These are phyloP conservation scores for Eucidaris tribuloides DNA, from an alignment of 35 echinoderm and acorn worm species.

Conservation along the genomic window DNA sequence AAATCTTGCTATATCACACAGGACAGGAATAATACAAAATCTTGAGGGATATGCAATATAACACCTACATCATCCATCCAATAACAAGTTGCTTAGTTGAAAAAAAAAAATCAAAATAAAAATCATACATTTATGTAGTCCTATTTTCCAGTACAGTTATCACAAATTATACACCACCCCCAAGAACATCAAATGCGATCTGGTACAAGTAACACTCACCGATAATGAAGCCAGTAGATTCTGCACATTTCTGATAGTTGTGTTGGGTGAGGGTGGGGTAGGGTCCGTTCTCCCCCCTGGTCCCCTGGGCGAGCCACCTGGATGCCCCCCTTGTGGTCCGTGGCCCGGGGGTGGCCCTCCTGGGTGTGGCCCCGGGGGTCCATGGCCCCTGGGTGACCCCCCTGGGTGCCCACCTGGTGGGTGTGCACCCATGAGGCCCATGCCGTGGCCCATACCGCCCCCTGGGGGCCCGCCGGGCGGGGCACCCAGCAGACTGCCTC, in stretches of 20 bases:
- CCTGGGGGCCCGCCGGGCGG: neutral
- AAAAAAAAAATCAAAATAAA: neutral
- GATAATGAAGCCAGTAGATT: slow-evolving; percentile 61
- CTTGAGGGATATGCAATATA: neutral
- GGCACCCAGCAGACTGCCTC: neutral
- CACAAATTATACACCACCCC: neutral
- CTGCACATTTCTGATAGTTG: slow-evolving; percentile 70
- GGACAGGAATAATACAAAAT: too few relatives aligned
- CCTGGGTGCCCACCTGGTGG: neutral
- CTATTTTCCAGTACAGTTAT: neutral
- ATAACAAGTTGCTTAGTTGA: neutral
- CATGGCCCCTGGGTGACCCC: neutral
- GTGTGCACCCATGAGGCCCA: neutral
- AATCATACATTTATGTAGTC: neutral
- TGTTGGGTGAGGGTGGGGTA: slow-evolving; percentile 42
- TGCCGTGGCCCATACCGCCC: neutral
- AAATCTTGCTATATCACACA: too few relatives aligned
- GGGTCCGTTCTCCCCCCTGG: too few relatives aligned
- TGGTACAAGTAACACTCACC: slow-evolving; percentile 7
- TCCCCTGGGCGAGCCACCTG: neutral
- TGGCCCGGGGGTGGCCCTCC: neutral
- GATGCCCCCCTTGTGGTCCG: neutral
- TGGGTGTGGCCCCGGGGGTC: neutral
- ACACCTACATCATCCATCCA: neutral
- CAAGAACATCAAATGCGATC: neutral